Evolutionary conservation across 1,140 invertebrate genomes (phyloP).

Genomic region (Potamilus streckersoni): DNA sequence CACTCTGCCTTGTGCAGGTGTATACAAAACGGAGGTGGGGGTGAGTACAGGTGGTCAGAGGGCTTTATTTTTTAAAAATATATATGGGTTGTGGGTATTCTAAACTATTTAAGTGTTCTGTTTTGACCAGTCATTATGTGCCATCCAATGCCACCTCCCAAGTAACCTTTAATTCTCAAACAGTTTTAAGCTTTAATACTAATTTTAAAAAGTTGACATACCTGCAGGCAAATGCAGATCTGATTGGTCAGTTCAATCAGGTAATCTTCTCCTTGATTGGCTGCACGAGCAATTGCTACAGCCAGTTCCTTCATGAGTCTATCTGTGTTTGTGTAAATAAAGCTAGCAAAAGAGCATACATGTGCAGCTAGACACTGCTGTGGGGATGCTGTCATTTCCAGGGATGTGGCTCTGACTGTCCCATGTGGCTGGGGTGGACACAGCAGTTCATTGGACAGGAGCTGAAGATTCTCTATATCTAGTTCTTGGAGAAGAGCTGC

Average conservation of each 20-base stretch:
- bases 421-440: slow-evolving; percentile 56
- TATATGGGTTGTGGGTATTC: no score
- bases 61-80: no score
- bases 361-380: slow-evolving; percentile 48
- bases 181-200: no score
- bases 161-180: no score
- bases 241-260: slow-evolving; percentile 65
- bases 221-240: slow-evolving; percentile 65
- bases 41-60: no score
- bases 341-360: slow-evolving; percentile 50
- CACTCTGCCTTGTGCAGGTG: no score
- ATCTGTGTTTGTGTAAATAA: slow-evolving; percentile 59
- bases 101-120: no score
- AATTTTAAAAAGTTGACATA: slow-evolving; percentile 15
- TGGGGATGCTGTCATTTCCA: slow-evolving; percentile 34
- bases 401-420: slow-evolving; percentile 39
- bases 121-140: no score
- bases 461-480: slow-evolving; percentile 67
- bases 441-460: slow-evolving; percentile 63
- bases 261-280: slow-evolving; percentile 66
- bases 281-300: slow-evolving; percentile 61
- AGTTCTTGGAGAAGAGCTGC: slow-evolving; percentile 65
- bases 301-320: slow-evolving; percentile 59
- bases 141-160: no score
- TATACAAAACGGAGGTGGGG: no score